Evolutionary conservation across 1,140 invertebrate species (phyloP), one percentile per base, ranked within the genome.

Genomic region (Phortica variegata): DNA sequence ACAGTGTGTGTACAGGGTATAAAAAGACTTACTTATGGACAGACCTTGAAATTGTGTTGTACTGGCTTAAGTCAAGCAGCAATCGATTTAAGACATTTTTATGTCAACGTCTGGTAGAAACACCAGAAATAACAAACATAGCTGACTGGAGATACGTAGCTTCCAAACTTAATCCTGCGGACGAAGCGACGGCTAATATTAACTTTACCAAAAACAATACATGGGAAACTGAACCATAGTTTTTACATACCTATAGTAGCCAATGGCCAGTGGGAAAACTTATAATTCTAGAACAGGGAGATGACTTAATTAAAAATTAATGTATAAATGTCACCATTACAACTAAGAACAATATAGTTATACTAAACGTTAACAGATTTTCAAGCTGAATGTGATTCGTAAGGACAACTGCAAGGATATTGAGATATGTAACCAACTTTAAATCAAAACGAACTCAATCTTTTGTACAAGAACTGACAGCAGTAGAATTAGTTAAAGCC

Each of bases 161-260:
- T 10, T 49, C 61, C 3, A 49, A 45, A 12, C 42, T 47, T 20
- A 68, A 68, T 33, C 44, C 54, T 7, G 60, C 63, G 3, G 60
- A 60, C 36, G 15, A 58, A 2, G 56, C 73, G 1, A 75, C n/a
- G n/a, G n/a, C 76, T 9, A 36, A 58, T 52, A 52, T 41, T 8
- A 21, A 40, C 7, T 16, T 37, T 9, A 7, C 16, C 13, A 12
- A 17, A 12, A 37, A 37, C 7, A 37, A 17, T 17, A 12, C 13
- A 17, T 31, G n/a, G n/a, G n/a, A n/a, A n/a, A n/a, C n/a, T n/a
- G n/a, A n/a, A n/a, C n/a, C n/a, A n/a, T n/a, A n/a, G n/a, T n/a
- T n/a, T n/a, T n/a, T n/a, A n/a, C n/a, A n/a, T n/a, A n/a, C n/a
- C n/a, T n/a, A n/a, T n/a, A n/a, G n/a, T n/a, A n/a, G n/a, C n/a